phyloP scores from a whole-genome alignment of 2,888 invertebrate species.

The Phanerotoma sp. region DNA sequence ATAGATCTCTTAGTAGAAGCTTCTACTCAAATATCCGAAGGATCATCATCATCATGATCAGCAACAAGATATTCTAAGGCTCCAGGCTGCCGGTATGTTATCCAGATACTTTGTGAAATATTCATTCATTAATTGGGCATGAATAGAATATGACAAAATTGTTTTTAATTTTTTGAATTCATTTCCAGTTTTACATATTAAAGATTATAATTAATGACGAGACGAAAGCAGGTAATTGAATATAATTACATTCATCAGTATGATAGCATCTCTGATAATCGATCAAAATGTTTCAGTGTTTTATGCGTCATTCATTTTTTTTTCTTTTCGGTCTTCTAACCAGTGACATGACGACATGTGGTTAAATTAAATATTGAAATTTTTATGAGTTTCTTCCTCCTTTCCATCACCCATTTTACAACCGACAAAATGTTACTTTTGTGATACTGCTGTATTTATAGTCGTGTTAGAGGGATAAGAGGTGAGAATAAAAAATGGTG shows the following conservation, averaged over 20 bases:
- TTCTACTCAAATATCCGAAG: slow-evolving; percentile 31
- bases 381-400: slow-evolving; percentile 45
- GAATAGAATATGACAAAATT: neutral
- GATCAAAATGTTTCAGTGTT: slow-evolving; percentile 42
- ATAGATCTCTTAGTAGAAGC: neutral
- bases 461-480: slow-evolving; percentile 4
- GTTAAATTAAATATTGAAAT: slow-evolving; percentile 47
- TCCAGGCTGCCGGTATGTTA: neutral
- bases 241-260: neutral
- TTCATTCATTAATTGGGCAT: neutral
- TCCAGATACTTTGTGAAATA: neutral
- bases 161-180: neutral
- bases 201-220: neutral
- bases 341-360: slow-evolving; percentile 30
- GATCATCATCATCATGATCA: slow-evolving; percentile 25
- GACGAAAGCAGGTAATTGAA: too few relatives aligned
- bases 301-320: neutral
- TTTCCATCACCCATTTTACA: slow-evolving; percentile 43
- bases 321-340: slow-evolving; percentile 31
- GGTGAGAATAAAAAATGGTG: slow-evolving; percentile 5
- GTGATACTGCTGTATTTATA: neutral
- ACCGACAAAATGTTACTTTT: slow-evolving; percentile 53
- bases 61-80: slow-evolving; percentile 22
- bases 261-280: slow-evolving; percentile 43
- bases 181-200: neutral